Evolutionary conservation across 2,888 invertebrate genomes (phyloP), one percentile per base, ranked within the genome.

Genomic region (Fragum fragum): DNA sequence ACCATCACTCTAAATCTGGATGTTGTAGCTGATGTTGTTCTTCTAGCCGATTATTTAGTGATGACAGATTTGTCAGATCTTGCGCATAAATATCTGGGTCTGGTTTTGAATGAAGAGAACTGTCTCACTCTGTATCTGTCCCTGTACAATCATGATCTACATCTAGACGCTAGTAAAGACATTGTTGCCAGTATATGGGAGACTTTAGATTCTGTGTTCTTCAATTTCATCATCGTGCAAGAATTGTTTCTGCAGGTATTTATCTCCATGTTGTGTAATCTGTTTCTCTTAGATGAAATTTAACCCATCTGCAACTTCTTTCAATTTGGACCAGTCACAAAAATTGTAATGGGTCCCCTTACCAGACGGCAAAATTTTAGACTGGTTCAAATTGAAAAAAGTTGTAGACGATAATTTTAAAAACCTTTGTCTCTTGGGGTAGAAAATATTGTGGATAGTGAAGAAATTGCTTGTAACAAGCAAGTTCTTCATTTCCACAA

Each of bases 171-270:
- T 32, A 55, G 53, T n/a, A 23, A 32, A 16, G 68, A 55, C 14
- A 36, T 79, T 18, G 14, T 79, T 52, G 36, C 57, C 14, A 21
- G 57, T 11, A 53, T 75, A 0, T 76, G 80, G 78, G 63, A 76
- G 18, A 63, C 53, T 28, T 61, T 84, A 11, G 78, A 81, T 32
- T 26, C 1, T 6, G 53, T 63, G 28, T 80, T 83, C 39, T 81
- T 78, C 70, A 61, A 75, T 28, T 39, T 74, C 26, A 47, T 83
- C 6, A 61, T 83, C 9, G 47, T 69, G 21, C 66, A 76, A 36
- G 77, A 83, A 28, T 47, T 74, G 32, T 77, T 80, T 18, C 36
- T 80, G 3, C 71, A 83, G 80, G 83, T 83, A 72, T 53, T 7
- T 18, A 36, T 36, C 32, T 36, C 32, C n/a, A n/a, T n/a, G n/a